Base-by-base conservation (phyloP, 2,888 invertebrate species). In the Cantharis nigra region DNA sequence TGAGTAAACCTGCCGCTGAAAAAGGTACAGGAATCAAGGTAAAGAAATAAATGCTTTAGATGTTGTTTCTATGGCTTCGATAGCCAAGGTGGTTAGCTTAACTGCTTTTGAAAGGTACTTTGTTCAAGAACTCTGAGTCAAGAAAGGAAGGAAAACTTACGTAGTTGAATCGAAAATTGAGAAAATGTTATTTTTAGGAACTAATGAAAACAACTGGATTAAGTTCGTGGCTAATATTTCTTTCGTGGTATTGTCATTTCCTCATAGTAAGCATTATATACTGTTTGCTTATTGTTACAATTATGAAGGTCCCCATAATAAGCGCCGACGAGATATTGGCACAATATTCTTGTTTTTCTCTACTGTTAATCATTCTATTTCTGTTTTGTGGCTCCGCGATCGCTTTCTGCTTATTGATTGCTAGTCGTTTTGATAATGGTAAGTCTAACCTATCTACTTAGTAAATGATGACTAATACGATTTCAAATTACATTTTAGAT, bases 21-120 rank as follows among this genome's bases (percentile, higher is more conserved):
- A 92, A 92, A 83, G 88, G 90, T 79, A 89, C 90, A 75, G 92
- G 92, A 63, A 89, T 91, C 26, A 92, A 91, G 87, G 91, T n/a
- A n/a, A n/a, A n/a, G n/a, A n/a, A n/a, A n/a, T n/a, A n/a, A n/a
- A n/a, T n/a, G n/a, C n/a, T n/a, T n/a, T n/a, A n/a, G n/a, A n/a
- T n/a, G n/a, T n/a, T n/a, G n/a, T n/a, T n/a, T n/a, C n/a, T n/a
- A n/a, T n/a, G n/a, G n/a, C n/a, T n/a, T n/a, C n/a, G n/a, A n/a
- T n/a, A n/a, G n/a, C n/a, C n/a, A n/a, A n/a, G n/a, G n/a, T n/a
- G n/a, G n/a, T n/a, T n/a, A n/a, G n/a, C n/a, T n/a, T n/a, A n/a
- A n/a, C n/a, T n/a, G n/a, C n/a, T n/a, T n/a, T n/a, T n/a, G n/a
- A n/a, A n/a, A n/a, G n/a, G n/a, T n/a, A n/a, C n/a, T n/a, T n/a